These are phyloP conservation scores for Thereva unica DNA, from an alignment of 2,888 invertebrate species.

Conservation along the genomic window DNA sequence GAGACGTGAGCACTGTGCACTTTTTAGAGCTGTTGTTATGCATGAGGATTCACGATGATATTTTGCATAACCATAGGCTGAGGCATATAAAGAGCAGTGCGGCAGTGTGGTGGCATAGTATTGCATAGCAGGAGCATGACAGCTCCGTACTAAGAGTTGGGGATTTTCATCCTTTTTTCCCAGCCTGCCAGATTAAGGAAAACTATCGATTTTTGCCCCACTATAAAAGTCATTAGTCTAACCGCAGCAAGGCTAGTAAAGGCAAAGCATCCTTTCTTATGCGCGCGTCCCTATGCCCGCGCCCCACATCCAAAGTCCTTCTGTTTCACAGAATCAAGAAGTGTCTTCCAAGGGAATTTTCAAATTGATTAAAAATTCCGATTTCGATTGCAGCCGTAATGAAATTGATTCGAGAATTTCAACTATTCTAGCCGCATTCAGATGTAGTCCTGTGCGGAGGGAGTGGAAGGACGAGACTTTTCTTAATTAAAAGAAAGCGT, in stretches of 20 bases:
- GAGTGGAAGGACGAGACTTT: too few relatives aligned
- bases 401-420: constrained; percentile 34
- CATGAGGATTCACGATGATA: constrained; percentile 16
- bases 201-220: constrained; percentile 39
- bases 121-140: constrained; percentile 29
- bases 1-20: too few relatives aligned
- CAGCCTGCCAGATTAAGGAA: constrained; percentile 37
- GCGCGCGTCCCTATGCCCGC: too few relatives aligned
- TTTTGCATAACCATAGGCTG: constrained; percentile 26
- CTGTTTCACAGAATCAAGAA: too few relatives aligned
- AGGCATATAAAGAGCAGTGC: constrained; percentile 33
- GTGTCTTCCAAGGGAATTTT: not conserved
- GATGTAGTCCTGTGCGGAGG: too few relatives aligned
- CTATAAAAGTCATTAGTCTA: constrained; percentile 40
- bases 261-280: too few relatives aligned
- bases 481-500: too few relatives aligned
- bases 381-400: constrained; percentile 29
- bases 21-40: constrained; percentile 6
- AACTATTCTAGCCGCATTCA: constrained; percentile 3
- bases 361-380: constrained; percentile 31
- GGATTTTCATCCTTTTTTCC: constrained; percentile 13
- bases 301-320: too few relatives aligned
- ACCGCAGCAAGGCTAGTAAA: constrained; percentile 28
- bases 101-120: constrained; percentile 25
- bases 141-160: constrained; percentile 6